Evolutionary conservation across 2,888 invertebrate genomes (phyloP), one percentile per base, ranked within the genome.

Genomic region (Macrophya alboannulata): DNA sequence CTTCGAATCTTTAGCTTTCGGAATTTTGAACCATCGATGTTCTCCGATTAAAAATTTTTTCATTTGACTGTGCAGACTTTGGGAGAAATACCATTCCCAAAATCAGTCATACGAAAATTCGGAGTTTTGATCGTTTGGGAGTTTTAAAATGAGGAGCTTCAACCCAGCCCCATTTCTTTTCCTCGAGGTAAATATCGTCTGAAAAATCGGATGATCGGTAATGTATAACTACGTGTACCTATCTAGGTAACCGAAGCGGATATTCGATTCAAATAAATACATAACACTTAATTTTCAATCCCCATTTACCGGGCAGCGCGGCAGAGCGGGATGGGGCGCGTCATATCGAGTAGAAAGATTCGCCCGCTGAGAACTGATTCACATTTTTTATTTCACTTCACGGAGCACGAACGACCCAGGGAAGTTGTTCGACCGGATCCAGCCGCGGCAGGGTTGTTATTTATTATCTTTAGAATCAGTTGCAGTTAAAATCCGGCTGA

Each of bases 381-480:
- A 77, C 77, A 77, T 77, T 77, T 77, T 77, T 77, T 77, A 77
- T 77, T 55, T 55, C 77, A 37, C 77, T 55, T 77, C 31, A 77
- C 17, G 51, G 37, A 77, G 77, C 76, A 51, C 9, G 76, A 77
- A 51, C 76, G 48, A 51, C 31, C 74, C 17, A 77, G 77, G 15
- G 25, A 17, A 48, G 76, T 76, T 76, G 48, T 43, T 51, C 48
- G 76, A 76, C 76, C 76, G 31, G 10, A 76, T 48, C 45, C 12
- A 10, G 2, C 10, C 48, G 48, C 17, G 62, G n/a, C 15, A 48
- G 45, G 12, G n/a, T 76, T 21, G 21, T 48, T 76, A 76, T 76
- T 76, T 76, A 48, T 76, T 76, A 76, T 76, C 76, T 48, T 76
- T 76, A n/a, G 15, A 76, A 76, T 76, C 76, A 76, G 45, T 31